Evolutionary conservation across 1,140 invertebrate genomes (phyloP).

Genomic region (Tetramorium alpestre): DNA sequence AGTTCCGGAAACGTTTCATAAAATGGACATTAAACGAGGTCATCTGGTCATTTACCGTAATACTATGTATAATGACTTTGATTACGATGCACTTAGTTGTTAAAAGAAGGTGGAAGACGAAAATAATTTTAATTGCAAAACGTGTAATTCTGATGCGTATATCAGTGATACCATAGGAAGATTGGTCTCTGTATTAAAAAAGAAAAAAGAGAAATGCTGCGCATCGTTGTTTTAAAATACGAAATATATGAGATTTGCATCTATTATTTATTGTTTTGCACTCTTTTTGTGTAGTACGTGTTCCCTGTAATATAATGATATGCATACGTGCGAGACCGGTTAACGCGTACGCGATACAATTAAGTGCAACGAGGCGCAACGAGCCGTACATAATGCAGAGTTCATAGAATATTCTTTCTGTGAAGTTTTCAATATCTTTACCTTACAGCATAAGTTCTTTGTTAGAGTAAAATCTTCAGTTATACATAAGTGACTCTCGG

Average conservation of each 20-base stretch:
- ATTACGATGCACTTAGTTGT: neutral
- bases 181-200: neutral
- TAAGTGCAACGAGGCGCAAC: neutral
- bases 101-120: neutral
- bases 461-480: neutral
- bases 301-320: slow-evolving; percentile 11
- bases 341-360: slow-evolving; percentile 23
- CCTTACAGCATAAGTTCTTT: neutral
- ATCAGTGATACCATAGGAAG: neutral
- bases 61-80: neutral
- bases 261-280: neutral
- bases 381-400: neutral
- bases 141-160: no score
- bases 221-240: neutral
- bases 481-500: neutral
- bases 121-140: slow-evolving; percentile 19
- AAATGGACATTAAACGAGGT: slow-evolving; percentile 29
- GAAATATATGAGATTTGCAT: neutral
- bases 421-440: neutral
- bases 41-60: slow-evolving; percentile 10
- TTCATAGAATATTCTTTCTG: neutral
- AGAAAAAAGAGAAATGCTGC: neutral
- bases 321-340: slow-evolving; percentile 2
- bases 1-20: slow-evolving; percentile 38
- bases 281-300: neutral